Evolutionary conservation across 2,113 vertebrate genomes (phyloP), one percentile per base, ranked within the genome.

Genomic region (Lamprologus tigripictilis): DNA sequence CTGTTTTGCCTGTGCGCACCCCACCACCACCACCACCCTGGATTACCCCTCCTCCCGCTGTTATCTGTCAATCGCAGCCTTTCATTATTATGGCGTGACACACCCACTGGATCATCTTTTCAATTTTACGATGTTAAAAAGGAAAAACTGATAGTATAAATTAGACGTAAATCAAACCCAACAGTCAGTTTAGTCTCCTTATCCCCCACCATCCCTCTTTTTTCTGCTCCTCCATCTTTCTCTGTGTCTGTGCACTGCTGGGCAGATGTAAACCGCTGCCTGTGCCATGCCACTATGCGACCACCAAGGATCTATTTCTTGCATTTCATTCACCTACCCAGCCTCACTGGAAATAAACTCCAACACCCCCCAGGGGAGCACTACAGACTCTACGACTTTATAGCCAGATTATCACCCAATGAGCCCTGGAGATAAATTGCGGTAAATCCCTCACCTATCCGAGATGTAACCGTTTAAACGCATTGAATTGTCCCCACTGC

Each of bases 231-330:
- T 88, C 78, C 86, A 83, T 85, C 47, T 79, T 89, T 13, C 28
- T 82, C 31, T 40, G 16, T 89, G 21, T 86, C 80, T 45, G 47
- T 28, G 88, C 90, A 86, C 86, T 45, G 37, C 85, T 90, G 86
- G 81, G 26, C 89, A 95, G 93, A 95, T 94, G 93, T 9, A 82
- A 89, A 92, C 86, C 87, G 80, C 89, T 93, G 82, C 45, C 47
- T 68, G 89, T 84, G 92, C 84, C 90, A 93, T 84, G 85, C 89
- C 66, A 79, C 89, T 89, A 86, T 83, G 86, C 23, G 84, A 81
- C 88, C 45, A 87, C 84, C 85, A 31, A 68, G 58, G 66, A 58
- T 45, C 81, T 89, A 85, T 90, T 86, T 79, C 33, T 71, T 86
- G 79, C 81, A 85, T 89, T 92, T 90, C 68, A 90, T 89, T 92